Conservation (phyloP, 2,113 vertebrate species). For the Chitala chitala region DNA sequence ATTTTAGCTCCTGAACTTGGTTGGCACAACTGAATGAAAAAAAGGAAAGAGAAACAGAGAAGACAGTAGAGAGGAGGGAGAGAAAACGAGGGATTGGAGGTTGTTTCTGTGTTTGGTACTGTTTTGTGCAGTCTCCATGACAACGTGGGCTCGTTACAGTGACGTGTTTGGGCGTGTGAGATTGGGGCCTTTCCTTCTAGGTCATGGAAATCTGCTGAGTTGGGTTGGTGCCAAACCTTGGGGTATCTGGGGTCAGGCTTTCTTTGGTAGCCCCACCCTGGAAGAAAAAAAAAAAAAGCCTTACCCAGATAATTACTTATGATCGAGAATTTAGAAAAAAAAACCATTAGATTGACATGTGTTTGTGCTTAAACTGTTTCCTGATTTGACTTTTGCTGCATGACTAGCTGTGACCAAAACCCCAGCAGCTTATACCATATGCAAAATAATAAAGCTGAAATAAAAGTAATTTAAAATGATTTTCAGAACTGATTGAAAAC, state of each 20-base stretch:
- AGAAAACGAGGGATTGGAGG: not conserved
- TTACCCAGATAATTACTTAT: not conserved
- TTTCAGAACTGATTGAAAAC: too few species aligned
- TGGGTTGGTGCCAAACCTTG: not conserved
- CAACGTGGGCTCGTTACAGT: constrained; percentile 35
- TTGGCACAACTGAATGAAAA: not conserved
- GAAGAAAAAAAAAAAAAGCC: too few species aligned
- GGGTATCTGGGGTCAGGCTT: not conserved
- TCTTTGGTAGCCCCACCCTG: not conserved
- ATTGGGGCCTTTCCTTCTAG: constrained; percentile 15
- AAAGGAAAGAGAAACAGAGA: not conserved
- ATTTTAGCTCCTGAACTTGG: too few species aligned
- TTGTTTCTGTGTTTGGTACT: constrained; percentile 45
- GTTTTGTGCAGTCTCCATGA: constrained; percentile 46
- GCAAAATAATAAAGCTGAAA: not conserved
- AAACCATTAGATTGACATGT: not conserved
- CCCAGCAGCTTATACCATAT: not conserved
- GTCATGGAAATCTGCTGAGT: constrained; percentile 22
- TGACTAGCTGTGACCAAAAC: not conserved
- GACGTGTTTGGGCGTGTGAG: constrained; percentile 24
- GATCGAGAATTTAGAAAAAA: not conserved
- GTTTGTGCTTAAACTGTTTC: constrained; percentile 6
- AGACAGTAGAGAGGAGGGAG: not conserved
- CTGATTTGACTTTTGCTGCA: not conserved
- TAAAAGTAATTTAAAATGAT: too few species aligned